Evolutionary conservation across 2,888 invertebrate genomes (phyloP).

Genomic region (Colletes collaris): DNA sequence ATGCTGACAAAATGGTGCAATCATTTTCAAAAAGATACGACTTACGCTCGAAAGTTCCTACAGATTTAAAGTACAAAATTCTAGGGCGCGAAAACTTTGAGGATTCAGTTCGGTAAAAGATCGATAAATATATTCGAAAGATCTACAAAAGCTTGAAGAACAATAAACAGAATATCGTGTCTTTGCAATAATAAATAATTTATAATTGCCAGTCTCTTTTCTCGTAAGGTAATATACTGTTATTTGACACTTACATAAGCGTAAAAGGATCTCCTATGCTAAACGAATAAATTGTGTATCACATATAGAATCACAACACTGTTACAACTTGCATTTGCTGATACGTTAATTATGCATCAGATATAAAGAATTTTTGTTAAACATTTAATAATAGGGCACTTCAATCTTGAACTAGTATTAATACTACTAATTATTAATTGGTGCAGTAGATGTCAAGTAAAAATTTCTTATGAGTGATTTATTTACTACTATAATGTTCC

Average conservation of each 20-base stretch:
- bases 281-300: conserved; percentile 72
- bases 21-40: background rate
- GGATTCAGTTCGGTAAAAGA: background rate
- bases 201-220: conserved; percentile 56
- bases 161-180: background rate
- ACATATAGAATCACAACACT: conserved; percentile 82
- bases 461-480: conserved; percentile 61
- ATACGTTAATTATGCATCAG: conserved; percentile 75
- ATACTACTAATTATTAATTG: conserved; percentile 59
- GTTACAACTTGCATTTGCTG: conserved; percentile 75
- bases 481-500: conserved; percentile 51
- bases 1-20: background rate
- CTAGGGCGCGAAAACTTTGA: background rate
- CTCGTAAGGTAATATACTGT: conserved; percentile 42
- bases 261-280: conserved; percentile 65
- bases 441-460: conserved; percentile 65
- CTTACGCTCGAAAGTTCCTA: background rate
- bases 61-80: background rate
- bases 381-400: conserved; percentile 81
- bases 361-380: conserved; percentile 72
- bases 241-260: conserved; percentile 64
- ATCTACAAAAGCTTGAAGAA: background rate
- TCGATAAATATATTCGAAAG: background rate
- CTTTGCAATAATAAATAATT: conserved; percentile 21
- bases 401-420: conserved; percentile 72